Conservation (phyloP, 2,888 invertebrate genomes). For the Synanthedon vespiformis region DNA sequence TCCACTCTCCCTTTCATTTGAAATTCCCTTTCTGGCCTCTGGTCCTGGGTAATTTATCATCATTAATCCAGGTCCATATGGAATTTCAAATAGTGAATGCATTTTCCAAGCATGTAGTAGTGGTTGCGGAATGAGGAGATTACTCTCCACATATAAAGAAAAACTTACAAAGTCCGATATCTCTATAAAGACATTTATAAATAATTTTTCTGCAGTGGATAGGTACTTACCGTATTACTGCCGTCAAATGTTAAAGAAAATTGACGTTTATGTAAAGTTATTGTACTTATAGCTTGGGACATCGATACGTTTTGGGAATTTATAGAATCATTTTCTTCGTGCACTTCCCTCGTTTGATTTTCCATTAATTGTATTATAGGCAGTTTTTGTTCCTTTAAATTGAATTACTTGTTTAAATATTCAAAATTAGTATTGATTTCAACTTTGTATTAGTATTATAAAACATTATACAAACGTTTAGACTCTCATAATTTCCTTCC, state of each 20-base stretch:
- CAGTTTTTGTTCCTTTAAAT: constrained; percentile 34
- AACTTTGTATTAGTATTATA: background rate
- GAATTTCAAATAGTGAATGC: background rate
- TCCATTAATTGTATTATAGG: constrained; percentile 49
- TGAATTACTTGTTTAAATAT: background rate
- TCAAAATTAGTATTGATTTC: background rate
- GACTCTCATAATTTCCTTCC: constrained; percentile 41
- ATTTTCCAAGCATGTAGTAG: background rate
- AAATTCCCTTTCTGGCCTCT: constrained; percentile 43
- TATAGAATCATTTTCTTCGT: constrained; percentile 21
- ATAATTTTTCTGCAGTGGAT: background rate
- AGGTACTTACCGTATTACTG: constrained; percentile 9
- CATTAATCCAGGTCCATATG: no score
- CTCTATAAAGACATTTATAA: background rate
- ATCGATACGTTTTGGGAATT: background rate
- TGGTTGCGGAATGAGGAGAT: no score
- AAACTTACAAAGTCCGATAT: no score
- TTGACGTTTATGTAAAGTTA: constrained; percentile 36
- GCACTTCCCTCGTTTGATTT: constrained; percentile 40
- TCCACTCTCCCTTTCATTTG: constrained; percentile 47
- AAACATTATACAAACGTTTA: constrained; percentile 30
- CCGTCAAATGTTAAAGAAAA: constrained; percentile 38
- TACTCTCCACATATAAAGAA: no score
- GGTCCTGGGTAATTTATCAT: constrained; percentile 28
- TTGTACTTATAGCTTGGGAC: background rate